Base-by-base conservation (phyloP, 2,113 vertebrate genomes). In the Melanerpes formicivorus region DNA sequence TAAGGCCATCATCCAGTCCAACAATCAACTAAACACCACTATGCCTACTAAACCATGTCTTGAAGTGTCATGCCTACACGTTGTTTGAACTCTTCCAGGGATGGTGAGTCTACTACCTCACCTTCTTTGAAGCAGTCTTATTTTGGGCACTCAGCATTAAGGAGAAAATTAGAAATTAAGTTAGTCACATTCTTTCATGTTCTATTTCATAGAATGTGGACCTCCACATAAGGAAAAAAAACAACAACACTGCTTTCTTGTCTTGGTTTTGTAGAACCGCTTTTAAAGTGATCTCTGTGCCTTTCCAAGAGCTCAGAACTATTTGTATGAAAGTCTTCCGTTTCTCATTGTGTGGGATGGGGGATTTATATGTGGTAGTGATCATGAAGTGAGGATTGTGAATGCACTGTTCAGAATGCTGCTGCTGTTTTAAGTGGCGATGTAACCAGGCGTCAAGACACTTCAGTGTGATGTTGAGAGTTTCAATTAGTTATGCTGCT, bases 361-460 rank as follows among this genome's bases (percentile, higher is more conserved):
- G 26, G 11, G 7, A 5, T 67, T 15, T 82, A 40, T 0, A 0
- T 26, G 29, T 2, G 0, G 10, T 62, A 22, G 9, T 34, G 32
- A 44, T 66, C 14, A 17, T 67, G 60, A 94, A 75, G 81, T 34
- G 60, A 72, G 74, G 65, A 32, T 23, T 80, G 17, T 60, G 42
- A 80, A n/a, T 1, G 0, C 8, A 7, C 37, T 26, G 18, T 60
- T 85, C 10, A 48, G 44, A 60, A 56, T n/a, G 42, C 11, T 54
- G 27, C 44, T 83, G 48, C 30, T 88, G 40, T 72, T 70, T 21
- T 7, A 82, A 82, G 52, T 11, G 67, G 25, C 50, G 58, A n/a
- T 5, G 11, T 67, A 90, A 78, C 3, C 18, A 73, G 50, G 18
- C 22, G 48, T 23, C 25, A 27, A 5, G 9, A 19, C 55, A 37